Evolutionary conservation across 92 coral and sea anemone species (phyloP).

Genomic region (Zoanthus sociatus): DNA sequence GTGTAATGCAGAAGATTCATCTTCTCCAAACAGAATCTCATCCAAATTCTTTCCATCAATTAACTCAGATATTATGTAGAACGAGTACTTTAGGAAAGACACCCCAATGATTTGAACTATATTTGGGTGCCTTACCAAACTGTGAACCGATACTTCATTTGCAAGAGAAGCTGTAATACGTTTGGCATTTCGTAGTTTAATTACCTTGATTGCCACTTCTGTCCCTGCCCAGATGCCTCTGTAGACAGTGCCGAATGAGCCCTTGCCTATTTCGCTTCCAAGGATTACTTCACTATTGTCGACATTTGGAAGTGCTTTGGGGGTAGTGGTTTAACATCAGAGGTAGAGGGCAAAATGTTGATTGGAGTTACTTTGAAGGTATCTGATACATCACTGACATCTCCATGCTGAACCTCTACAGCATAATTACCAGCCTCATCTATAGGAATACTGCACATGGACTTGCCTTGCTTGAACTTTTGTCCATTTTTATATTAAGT

Average conservation of each 20-base stretch:
- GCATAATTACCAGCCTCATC: slow-evolving; percentile 48
- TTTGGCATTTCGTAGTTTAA: slow-evolving; percentile 50
- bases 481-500: slow-evolving; percentile 49
- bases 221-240: slow-evolving; percentile 55
- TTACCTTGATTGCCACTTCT: slow-evolving; percentile 49
- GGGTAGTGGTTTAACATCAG: slow-evolving; percentile 15
- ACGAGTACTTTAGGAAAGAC: slow-evolving; percentile 44
- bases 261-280: slow-evolving; percentile 53
- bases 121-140: slow-evolving; percentile 48
- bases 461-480: slow-evolving; percentile 40
- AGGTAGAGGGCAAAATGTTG: background rate
- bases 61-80: slow-evolving; percentile 49
- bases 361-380: slow-evolving; percentile 28
- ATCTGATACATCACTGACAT: slow-evolving; percentile 42
- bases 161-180: slow-evolving; percentile 41
- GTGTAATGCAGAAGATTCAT: background rate
- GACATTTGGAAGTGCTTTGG: slow-evolving; percentile 40
- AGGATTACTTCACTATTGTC: slow-evolving; percentile 46
- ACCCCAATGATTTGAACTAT: slow-evolving; percentile 58
- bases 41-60: slow-evolving; percentile 46
- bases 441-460: slow-evolving; percentile 41
- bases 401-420: slow-evolving; percentile 45
- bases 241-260: slow-evolving; percentile 53
- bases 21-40: slow-evolving; percentile 42
- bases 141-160: slow-evolving; percentile 52